phyloP scores from a whole-genome alignment of 2,888 invertebrate genomes.

The Physocephala rufipes region DNA sequence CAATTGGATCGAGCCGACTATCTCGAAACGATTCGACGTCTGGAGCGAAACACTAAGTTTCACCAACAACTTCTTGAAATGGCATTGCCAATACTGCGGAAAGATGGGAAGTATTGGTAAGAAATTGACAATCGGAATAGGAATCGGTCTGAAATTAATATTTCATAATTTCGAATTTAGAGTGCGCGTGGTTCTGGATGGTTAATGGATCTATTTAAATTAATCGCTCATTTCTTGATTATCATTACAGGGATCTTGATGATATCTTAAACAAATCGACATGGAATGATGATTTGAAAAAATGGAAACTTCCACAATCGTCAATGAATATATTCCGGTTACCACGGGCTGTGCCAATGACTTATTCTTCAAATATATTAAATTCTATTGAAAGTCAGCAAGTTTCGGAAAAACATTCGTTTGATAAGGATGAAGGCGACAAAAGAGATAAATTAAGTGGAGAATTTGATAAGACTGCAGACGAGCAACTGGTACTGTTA shows the following conservation, averaged over 20 bases:
- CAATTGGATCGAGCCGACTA: slow-evolving; percentile 84
- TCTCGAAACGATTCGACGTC: slow-evolving; percentile 79
- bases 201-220: not conserved
- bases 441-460: not conserved
- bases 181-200: not conserved
- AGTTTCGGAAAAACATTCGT: slow-evolving; percentile 24
- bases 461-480: not conserved
- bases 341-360: slow-evolving; percentile 70
- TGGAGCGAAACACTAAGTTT: slow-evolving; percentile 76
- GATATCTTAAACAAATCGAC: slow-evolving; percentile 73
- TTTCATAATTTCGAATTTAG: not conserved
- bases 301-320: slow-evolving; percentile 77
- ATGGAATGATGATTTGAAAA: slow-evolving; percentile 80
- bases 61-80: slow-evolving; percentile 73
- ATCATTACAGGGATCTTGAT: slow-evolving; percentile 71
- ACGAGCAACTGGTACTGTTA: not conserved
- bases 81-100: slow-evolving; percentile 74
- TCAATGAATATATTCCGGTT: slow-evolving; percentile 73
- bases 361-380: slow-evolving; percentile 58
- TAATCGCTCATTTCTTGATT: not conserved
- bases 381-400: slow-evolving; percentile 15
- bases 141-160: not conserved
- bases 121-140: no score
- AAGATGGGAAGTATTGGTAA: slow-evolving; percentile 78
- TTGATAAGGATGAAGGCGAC: not conserved